Evolutionary conservation across 2,888 invertebrate species (phyloP).

Genomic region (Crepidodera aurea): DNA sequence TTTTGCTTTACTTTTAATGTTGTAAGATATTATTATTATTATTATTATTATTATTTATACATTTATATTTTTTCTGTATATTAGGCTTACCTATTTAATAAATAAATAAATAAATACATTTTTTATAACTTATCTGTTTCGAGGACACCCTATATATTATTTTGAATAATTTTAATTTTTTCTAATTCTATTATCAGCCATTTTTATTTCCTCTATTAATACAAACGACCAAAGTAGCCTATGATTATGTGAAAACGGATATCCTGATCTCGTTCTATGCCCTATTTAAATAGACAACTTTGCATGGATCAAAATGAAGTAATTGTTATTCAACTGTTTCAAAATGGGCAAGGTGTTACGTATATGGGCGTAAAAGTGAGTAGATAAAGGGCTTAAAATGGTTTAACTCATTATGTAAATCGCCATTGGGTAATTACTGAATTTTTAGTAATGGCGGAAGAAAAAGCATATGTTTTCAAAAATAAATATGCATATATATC

Average conservation of each 20-base stretch:
- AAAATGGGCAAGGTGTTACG: constrained; percentile 3
- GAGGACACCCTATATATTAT: not conserved
- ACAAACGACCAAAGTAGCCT: constrained; percentile 1
- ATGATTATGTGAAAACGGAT: constrained; percentile 14
- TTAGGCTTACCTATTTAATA: too few species aligned
- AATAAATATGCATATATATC: too few species aligned
- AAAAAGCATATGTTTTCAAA: too few species aligned
- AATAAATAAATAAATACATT: too few species aligned
- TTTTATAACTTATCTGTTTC: too few species aligned
- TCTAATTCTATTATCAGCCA: not conserved
- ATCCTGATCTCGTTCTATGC: constrained; percentile 7
- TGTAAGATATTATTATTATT: too few species aligned
- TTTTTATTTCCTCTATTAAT: constrained; percentile 10
- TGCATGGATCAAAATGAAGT: constrained; percentile 2
- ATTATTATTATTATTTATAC: too few species aligned
- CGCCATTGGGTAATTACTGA: not conserved
- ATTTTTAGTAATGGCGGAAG: not conserved
- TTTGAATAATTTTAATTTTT: not conserved
- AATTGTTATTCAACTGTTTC: constrained; percentile 16
- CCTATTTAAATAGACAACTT: constrained; percentile 9
- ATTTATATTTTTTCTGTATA: too few species aligned
- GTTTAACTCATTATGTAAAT: too few species aligned
- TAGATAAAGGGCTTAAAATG: not conserved
- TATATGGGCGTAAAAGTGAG: not conserved
- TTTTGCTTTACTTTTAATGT: too few species aligned